These are phyloP conservation scores for Toxotes jaculatrix DNA, from an alignment of 2,113 vertebrate species.

Conservation along the genomic window DNA sequence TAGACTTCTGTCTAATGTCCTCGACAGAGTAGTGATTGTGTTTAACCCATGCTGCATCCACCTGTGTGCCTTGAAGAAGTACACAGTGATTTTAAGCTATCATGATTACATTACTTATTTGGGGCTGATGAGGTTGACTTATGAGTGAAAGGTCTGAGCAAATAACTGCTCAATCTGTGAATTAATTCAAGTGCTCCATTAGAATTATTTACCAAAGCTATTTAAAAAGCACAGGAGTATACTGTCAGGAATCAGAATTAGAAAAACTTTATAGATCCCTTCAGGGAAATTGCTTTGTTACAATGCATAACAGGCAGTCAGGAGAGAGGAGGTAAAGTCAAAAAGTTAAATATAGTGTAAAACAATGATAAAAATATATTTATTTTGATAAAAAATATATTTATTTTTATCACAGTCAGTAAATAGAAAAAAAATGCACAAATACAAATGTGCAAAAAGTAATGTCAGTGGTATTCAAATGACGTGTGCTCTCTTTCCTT, in stretches of 20 bases:
- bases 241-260: conserved; percentile 43
- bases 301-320: too few species aligned
- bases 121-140: conserved; percentile 31
- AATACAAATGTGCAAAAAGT: too few species aligned
- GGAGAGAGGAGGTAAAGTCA: too few species aligned
- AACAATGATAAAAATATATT: too few species aligned
- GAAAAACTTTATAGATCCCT: too few species aligned
- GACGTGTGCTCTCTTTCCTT: conserved; percentile 38
- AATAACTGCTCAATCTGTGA: conserved; percentile 65
- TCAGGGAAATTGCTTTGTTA: too few species aligned
- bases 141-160: conserved; percentile 39
- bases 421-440: too few species aligned
- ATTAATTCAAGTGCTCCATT: conserved; percentile 63
- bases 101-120: conserved; percentile 58
- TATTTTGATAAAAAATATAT: too few species aligned
- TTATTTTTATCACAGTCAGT: too few species aligned
- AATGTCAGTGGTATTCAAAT: conserved; percentile 68
- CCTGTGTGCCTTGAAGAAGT: conserved; percentile 1
- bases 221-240: conserved; percentile 65
- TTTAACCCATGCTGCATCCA: not conserved
- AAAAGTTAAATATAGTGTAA: too few species aligned
- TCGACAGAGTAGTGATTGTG: too few species aligned
- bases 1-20: too few species aligned
- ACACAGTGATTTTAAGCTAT: conserved; percentile 18
- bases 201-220: conserved; percentile 63